Percentiles rank a stretch among this genome's conserved stretches.
Conservation (phyloP, 2,113 vertebrate genomes). For the Ardeotis arabs region DNA sequence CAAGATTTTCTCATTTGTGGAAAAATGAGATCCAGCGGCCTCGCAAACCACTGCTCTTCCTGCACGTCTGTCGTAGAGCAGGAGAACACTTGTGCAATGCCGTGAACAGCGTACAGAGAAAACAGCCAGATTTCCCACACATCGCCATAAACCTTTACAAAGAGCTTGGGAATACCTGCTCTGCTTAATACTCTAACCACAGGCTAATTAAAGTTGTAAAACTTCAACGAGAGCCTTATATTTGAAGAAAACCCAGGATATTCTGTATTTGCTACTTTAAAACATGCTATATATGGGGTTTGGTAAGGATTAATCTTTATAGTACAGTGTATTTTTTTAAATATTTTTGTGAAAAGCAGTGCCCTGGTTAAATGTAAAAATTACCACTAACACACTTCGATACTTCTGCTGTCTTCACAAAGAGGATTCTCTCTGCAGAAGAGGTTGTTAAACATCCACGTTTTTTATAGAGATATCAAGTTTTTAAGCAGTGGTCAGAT, state of each 20-base stretch:
- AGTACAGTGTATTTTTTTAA: background rate
- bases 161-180: background rate
- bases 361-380: background rate
- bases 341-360: background rate
- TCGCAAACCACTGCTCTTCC: accelerated
- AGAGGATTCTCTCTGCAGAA: background rate
- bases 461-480: background rate
- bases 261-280: background rate
- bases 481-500: background rate
- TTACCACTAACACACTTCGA: background rate
- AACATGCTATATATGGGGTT: background rate
- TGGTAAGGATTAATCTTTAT: background rate
- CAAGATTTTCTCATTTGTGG: background rate
- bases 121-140: background rate
- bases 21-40: background rate
- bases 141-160: background rate
- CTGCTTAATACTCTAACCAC: background rate
- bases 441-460: background rate
- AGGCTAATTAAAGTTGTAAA: background rate
- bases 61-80: background rate
- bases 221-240: background rate
- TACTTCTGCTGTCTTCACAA: background rate
- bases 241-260: background rate
- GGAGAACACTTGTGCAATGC: background rate
- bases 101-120: background rate